These are phyloP conservation scores for Perizoma flavofasciatum DNA, from an alignment of 2,888 invertebrate species.

Conservation along the genomic window DNA sequence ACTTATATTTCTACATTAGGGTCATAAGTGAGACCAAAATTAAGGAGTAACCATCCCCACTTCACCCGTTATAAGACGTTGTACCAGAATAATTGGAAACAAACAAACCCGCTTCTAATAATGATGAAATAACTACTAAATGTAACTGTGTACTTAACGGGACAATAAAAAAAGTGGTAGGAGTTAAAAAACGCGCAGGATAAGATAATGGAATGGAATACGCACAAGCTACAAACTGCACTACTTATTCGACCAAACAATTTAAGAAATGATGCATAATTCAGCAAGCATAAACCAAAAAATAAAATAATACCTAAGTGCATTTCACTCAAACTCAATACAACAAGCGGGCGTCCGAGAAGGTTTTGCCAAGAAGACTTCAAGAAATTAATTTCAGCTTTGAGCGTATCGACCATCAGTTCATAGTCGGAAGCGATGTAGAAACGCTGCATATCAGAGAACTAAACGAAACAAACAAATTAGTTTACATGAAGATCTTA, in stretches of 20 bases:
- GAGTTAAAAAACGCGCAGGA: no score
- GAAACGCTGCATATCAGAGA: constrained; percentile 98
- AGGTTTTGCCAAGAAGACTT: constrained; percentile 99
- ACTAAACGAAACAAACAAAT: constrained; percentile 84
- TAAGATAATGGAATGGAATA: constrained; percentile 10
- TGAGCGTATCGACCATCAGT: constrained; percentile 98
- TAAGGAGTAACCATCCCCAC: not conserved
- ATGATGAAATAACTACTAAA: no score
- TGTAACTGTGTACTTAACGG: no score
- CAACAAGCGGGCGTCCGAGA: constrained; percentile 97
- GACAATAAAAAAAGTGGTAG: no score
- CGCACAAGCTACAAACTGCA: constrained; percentile 27
- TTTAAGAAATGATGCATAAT: constrained; percentile 33
- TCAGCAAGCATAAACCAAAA: constrained; percentile 52
- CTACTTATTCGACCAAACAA: constrained; percentile 26
- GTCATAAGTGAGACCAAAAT: not conserved
- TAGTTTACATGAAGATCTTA: constrained; percentile 18
- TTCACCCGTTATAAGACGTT: not conserved
- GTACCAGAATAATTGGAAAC: no score
- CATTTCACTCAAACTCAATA: constrained; percentile 93
- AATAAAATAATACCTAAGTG: constrained; percentile 89
- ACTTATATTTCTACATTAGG: not conserved
- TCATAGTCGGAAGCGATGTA: constrained; percentile 99
- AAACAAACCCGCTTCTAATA: no score
- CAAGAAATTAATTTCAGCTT: constrained; percentile 98